Conservation (phyloP, 2,888 invertebrate genomes). For the Metalampra italica region DNA sequence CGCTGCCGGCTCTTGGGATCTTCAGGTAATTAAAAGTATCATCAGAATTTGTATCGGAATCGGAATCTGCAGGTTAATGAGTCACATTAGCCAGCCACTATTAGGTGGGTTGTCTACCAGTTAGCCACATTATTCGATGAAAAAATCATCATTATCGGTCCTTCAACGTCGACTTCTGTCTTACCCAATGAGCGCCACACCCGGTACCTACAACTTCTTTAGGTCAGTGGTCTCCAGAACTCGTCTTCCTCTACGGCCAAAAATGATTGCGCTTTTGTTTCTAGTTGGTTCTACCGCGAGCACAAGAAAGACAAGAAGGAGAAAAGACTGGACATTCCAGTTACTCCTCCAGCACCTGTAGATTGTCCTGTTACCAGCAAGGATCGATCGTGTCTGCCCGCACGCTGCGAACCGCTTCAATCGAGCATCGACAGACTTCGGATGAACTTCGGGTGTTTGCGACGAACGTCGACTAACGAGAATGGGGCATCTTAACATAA, state of each 20-base stretch:
- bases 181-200: no score
- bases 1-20: constrained; percentile 81
- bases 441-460: constrained; percentile 12
- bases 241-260: no score
- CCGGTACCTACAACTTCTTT: no score
- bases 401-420: constrained; percentile 7
- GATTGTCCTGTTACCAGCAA: not conserved
- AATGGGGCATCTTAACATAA: not conserved
- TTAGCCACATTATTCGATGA: no score
- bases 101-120: no score
- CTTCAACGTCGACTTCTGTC: no score
- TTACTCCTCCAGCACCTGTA: constrained; percentile 15
- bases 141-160: no score
- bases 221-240: no score
- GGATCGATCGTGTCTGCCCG: not conserved
- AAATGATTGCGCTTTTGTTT: no score
- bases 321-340: constrained; percentile 35
- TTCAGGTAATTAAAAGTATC: constrained; percentile 65
- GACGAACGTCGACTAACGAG: not conserved
- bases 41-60: no score
- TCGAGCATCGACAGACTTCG: constrained; percentile 8
- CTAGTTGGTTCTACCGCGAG: constrained; percentile 60
- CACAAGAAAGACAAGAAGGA: constrained; percentile 50
- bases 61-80: no score
- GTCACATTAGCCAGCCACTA: no score